These are phyloP conservation scores for Theristicus caerulescens DNA, from an alignment of 2,113 vertebrate species.

Conservation along the genomic window DNA sequence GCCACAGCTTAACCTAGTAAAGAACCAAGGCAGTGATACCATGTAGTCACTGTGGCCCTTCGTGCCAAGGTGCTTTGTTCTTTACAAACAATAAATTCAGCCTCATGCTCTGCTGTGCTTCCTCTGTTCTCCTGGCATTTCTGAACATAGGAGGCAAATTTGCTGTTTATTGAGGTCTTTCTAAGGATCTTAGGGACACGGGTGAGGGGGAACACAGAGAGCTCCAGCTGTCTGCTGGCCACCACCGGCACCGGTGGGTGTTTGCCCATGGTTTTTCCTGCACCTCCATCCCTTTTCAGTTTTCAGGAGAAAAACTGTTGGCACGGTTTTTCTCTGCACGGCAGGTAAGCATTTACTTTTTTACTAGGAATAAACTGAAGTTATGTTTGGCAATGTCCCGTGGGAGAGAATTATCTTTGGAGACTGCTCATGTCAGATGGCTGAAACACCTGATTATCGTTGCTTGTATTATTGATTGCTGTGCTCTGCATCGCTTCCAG, in stretches of 20 bases:
- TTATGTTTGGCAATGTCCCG: constrained; percentile 36
- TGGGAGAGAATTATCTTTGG: constrained; percentile 59
- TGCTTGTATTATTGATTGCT: constrained; percentile 62
- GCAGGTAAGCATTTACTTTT: neutral
- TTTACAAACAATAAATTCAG: neutral
- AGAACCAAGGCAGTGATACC: neutral
- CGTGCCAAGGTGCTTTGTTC: neutral
- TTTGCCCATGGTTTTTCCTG: neutral
- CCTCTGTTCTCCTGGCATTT: neutral
- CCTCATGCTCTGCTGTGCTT: neutral
- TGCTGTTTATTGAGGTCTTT: neutral
- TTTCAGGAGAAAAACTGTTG: neutral
- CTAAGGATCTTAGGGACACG: neutral
- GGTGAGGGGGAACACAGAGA: neutral
- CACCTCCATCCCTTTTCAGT: neutral
- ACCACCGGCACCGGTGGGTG: neutral
- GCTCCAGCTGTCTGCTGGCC: neutral
- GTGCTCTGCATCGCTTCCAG: constrained; percentile 48
- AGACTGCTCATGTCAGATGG: constrained; percentile 50
- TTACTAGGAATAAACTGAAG: constrained; percentile 23
- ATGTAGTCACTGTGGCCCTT: neutral
- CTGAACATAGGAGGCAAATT: neutral
- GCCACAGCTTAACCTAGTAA: neutral
- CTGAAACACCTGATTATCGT: constrained; percentile 51
- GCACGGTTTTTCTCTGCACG: neutral